Evolutionary conservation across 2,888 invertebrate species (phyloP).

Genomic region (Caenorhabditis sp.): DNA sequence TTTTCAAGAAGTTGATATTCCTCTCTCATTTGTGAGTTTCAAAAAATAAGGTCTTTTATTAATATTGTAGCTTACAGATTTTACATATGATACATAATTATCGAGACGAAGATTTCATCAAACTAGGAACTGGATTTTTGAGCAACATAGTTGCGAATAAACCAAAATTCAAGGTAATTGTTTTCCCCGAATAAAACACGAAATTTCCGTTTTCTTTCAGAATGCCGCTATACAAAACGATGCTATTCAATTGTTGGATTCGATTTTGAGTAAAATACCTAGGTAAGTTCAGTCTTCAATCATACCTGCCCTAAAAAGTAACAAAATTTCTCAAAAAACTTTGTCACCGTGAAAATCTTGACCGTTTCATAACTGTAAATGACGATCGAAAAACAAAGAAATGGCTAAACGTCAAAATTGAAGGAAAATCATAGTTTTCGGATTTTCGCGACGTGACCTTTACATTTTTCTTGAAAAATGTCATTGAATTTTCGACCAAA

Average conservation of each 20-base stretch:
- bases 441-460: too few relatives aligned
- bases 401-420: too few relatives aligned
- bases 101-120: slow-evolving; percentile 14
- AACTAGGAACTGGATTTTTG: slow-evolving; percentile 31
- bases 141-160: slow-evolving; percentile 32
- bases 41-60: not conserved
- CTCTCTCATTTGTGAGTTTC: slow-evolving; percentile 28
- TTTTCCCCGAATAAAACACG: not conserved
- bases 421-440: too few relatives aligned
- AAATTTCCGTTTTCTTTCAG: slow-evolving; percentile 3
- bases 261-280: slow-evolving; percentile 5
- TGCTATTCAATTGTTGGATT: slow-evolving; percentile 8
- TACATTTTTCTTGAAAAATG: too few relatives aligned
- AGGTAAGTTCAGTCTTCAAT: not conserved
- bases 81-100: slow-evolving; percentile 2
- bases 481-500: too few relatives aligned
- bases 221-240: slow-evolving; percentile 13
- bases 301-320: too few relatives aligned
- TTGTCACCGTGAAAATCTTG: not conserved
- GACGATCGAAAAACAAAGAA: too few relatives aligned
- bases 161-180: slow-evolving; percentile 4
- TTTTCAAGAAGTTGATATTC: slow-evolving; percentile 6
- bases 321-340: too few relatives aligned
- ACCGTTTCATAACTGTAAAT: too few relatives aligned
- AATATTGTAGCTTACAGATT: not conserved